Conservation (phyloP, 37 sponge, comb jelly and placozoan species). For the Theonella swinhoei region DNA sequence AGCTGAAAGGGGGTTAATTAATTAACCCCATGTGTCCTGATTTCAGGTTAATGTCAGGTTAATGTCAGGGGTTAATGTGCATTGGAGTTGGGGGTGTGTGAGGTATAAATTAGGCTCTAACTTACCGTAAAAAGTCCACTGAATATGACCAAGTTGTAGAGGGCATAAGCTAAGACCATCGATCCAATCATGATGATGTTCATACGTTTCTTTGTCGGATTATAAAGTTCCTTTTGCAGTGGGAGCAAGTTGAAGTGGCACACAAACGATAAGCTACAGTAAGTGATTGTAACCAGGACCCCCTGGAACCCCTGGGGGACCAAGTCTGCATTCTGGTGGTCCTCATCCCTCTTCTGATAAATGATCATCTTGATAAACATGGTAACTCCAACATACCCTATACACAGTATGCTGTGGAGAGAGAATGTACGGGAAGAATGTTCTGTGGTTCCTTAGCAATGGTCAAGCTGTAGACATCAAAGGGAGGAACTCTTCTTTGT, state of each 20-base stretch:
- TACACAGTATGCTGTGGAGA: slow-evolving; percentile 33
- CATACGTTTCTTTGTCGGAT: slow-evolving; percentile 30
- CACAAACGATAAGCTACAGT: slow-evolving; percentile 71
- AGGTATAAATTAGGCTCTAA: not conserved
- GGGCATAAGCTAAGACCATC: slow-evolving; percentile 39
- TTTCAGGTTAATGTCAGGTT: not conserved
- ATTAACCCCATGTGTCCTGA: not conserved
- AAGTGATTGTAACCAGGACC: slow-evolving; percentile 51
- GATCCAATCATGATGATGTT: slow-evolving; percentile 37
- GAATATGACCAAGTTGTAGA: slow-evolving; percentile 67
- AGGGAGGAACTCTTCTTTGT: too few relatives aligned
- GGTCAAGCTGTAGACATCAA: too few relatives aligned
- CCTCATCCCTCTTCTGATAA: not conserved
- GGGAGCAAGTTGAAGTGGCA: slow-evolving; percentile 87
- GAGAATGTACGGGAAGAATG: slow-evolving; percentile 1
- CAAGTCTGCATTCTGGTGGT: not conserved
- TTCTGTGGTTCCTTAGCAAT: not conserved
- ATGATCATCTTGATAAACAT: slow-evolving; percentile 9
- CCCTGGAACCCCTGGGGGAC: not conserved
- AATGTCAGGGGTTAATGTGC: too few relatives aligned
- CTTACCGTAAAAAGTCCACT: slow-evolving; percentile 65
- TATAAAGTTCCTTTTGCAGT: slow-evolving; percentile 65
- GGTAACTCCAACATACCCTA: slow-evolving; percentile 13
- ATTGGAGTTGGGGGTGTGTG: not conserved
- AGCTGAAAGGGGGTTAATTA: not conserved